Evolutionary conservation across 2,113 vertebrate genomes (phyloP).

Genomic region (Malurus cyaneus): DNA sequence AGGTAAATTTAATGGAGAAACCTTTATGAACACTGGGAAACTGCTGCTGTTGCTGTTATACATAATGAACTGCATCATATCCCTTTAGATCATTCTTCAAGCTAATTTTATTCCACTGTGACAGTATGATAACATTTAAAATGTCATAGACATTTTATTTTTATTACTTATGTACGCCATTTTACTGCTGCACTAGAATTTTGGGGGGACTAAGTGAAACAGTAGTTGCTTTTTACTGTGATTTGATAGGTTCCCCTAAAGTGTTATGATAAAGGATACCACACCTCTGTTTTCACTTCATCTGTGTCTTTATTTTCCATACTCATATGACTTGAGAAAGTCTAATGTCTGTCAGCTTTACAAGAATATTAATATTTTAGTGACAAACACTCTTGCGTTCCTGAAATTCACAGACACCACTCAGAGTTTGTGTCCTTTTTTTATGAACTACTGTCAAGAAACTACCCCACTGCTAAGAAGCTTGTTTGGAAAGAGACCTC

Average conservation of each 20-base stretch:
- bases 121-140: constrained; percentile 85
- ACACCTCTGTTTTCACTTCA: constrained; percentile 28
- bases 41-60: constrained; percentile 86
- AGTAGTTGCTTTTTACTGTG: constrained; percentile 75
- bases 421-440: not conserved
- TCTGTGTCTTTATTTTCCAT: constrained; percentile 17
- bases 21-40: constrained; percentile 96
- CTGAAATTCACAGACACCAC: not conserved
- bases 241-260: constrained; percentile 69
- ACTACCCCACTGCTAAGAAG: not conserved
- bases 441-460: not conserved
- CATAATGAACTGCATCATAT: constrained; percentile 87
- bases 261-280: constrained; percentile 54
- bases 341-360: constrained; percentile 36
- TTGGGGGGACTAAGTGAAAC: constrained; percentile 36
- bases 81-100: constrained; percentile 92
- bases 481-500: not conserved
- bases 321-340: not conserved
- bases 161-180: constrained; percentile 76
- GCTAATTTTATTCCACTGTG: constrained; percentile 88
- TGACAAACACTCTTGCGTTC: not conserved
- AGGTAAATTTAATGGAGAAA: constrained; percentile 97
- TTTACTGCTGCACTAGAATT: constrained; percentile 75
- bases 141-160: constrained; percentile 79
- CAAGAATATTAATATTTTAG: not conserved